Conservation (phyloP, 1,140 invertebrate species). For the Marisa cornuarietis region DNA sequence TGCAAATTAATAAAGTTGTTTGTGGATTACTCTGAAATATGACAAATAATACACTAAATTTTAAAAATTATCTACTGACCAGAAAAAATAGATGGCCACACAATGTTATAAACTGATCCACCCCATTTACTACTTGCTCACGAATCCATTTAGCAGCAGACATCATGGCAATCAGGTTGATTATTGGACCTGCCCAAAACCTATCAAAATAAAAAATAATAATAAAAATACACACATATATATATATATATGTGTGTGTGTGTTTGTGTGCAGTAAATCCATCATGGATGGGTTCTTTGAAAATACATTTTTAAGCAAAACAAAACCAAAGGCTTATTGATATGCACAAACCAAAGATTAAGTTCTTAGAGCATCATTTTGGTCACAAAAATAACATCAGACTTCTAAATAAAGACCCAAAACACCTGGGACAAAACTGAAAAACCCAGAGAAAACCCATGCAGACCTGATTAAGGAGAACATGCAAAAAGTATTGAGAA, state of each 20-base stretch:
- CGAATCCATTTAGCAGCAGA: slow-evolving; percentile 90
- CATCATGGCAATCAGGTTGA: slow-evolving; percentile 76
- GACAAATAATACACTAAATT: slow-evolving; percentile 73
- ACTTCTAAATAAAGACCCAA: too few species aligned
- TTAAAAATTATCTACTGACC: slow-evolving; percentile 62
- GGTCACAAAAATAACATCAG: background rate
- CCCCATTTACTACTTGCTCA: slow-evolving; percentile 85
- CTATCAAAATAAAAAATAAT: slow-evolving; percentile 62
- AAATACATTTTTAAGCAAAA: background rate
- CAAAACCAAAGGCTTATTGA: background rate
- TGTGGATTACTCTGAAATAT: background rate
- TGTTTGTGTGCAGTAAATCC: background rate
- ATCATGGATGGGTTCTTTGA: background rate
- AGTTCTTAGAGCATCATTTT: background rate
- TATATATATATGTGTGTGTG: background rate
- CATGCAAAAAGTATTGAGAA: too few species aligned
- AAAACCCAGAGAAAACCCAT: too few species aligned
- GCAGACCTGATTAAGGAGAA: too few species aligned
- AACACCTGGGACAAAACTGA: background rate
- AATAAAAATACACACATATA: background rate
- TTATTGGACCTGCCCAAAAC: slow-evolving; percentile 81
- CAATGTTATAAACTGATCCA: slow-evolving; percentile 79
- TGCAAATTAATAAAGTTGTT: too few species aligned
- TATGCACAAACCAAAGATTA: background rate
- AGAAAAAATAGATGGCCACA: slow-evolving; percentile 85